phyloP scores from a whole-genome alignment of 53 echinoderm and acorn worm genomes.

The Pentamera pediparva region DNA sequence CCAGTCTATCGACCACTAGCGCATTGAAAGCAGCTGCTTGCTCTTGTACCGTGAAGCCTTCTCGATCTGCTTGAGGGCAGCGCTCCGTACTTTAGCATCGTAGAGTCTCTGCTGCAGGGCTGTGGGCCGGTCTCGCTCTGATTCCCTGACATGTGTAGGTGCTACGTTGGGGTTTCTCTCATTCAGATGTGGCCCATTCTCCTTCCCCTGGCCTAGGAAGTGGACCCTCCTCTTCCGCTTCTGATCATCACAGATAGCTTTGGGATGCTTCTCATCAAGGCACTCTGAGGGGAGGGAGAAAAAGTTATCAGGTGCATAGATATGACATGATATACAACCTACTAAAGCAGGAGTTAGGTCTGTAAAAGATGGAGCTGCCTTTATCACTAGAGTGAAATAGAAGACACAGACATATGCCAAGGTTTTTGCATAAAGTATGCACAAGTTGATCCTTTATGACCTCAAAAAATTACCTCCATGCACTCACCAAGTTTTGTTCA shows the following conservation, averaged over 20 bases:
- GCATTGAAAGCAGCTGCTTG: slow-evolving; percentile 78
- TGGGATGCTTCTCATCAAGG: slow-evolving; percentile 66
- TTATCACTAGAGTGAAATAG: too few species aligned
- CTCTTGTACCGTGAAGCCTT: slow-evolving; percentile 70
- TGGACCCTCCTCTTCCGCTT: slow-evolving; percentile 61
- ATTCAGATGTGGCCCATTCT: slow-evolving; percentile 37
- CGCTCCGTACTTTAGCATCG: slow-evolving; percentile 76
- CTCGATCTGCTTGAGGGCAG: slow-evolving; percentile 67
- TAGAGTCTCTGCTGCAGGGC: slow-evolving; percentile 80
- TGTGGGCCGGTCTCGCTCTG: background rate
- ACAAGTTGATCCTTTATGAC: too few species aligned
- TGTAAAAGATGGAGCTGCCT: background rate
- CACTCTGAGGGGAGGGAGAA: slow-evolving; percentile 37
- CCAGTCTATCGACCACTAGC: too few species aligned
- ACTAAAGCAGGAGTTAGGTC: too few species aligned
- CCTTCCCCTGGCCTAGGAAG: slow-evolving; percentile 70
- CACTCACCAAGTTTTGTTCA: background rate
- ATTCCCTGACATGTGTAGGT: background rate
- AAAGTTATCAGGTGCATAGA: too few species aligned
- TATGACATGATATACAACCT: too few species aligned
- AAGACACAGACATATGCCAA: too few species aligned
- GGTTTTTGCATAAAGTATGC: too few species aligned
- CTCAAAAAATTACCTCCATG: background rate
- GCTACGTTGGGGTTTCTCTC: background rate
- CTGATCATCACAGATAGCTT: background rate